Evolutionary conservation across 53 echinoderm and acorn worm genomes (phyloP), one percentile per base, ranked within the genome.

Genomic region (Actinopyga echinites): DNA sequence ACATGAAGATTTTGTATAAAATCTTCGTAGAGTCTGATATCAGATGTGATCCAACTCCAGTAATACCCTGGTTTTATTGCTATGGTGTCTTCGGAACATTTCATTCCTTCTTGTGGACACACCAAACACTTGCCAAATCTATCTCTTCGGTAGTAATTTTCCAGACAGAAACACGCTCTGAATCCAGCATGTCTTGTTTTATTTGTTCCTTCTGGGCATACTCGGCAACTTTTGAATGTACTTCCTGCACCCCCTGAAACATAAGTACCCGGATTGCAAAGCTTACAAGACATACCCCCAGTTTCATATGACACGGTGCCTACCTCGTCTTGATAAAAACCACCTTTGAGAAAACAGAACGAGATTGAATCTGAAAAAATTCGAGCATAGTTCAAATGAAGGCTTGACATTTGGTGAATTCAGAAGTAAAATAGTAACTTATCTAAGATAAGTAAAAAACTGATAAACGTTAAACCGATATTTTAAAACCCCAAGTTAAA

Each of bases 131-230:
- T 4, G 40, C 40, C 71, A 71, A 71, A 71, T 11, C 71, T 40
- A 26, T 71, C 21, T 17, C 24, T 35, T n/a, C 71, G 71, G 25
- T 71, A 35, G 34, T 71, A 71, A 71, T 71, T 71, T n/a, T 71
- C 37, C 9, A 71, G 40, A 71, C 71, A 71, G 23, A 22, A 45
- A 36, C 71, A 71, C 20, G 71, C 71, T 35, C 71, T 22, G 37
- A 45, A 71, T 31, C 71, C 71, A 32, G 71, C 71, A 1, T 43
- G 22, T 25, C 37, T n/a, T 23, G 40, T 37, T 1, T 40, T 37
- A 8, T 71, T 40, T 4, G 71, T 71, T 43, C 71, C 71, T n/a
- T 43, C n/a, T 31, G 71, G 71, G 34, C 71, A 71, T 4, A 71
- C 71, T 71, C 34, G 71, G 15, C 71, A 71, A 15, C 45, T 45